Evolutionary conservation across 1,140 invertebrate species (phyloP).

Genomic region (Drosophila pandora): DNA sequence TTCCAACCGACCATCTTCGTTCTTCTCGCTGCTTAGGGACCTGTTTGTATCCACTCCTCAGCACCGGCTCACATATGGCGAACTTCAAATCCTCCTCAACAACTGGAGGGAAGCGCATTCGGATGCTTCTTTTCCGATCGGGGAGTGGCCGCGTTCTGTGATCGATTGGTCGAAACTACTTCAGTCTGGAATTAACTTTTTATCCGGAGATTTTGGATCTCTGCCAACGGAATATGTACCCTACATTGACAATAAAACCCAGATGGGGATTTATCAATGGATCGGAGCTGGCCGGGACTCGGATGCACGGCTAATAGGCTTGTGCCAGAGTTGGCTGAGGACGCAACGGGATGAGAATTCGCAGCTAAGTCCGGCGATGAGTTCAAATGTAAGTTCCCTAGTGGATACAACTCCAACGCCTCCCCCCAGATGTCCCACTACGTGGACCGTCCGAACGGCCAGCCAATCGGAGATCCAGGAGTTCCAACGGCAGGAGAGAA

Average conservation of each 20-base stretch:
- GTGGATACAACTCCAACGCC: slow-evolving; percentile 84
- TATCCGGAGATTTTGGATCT: slow-evolving; percentile 93
- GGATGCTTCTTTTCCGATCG: slow-evolving; percentile 85
- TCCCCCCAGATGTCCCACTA: slow-evolving; percentile 88
- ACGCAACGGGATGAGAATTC: slow-evolving; percentile 84
- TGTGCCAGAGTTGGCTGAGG: slow-evolving; percentile 91
- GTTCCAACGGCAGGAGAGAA: slow-evolving; percentile 89
- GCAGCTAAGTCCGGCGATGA: slow-evolving; percentile 1
- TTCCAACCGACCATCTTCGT: slow-evolving; percentile 90
- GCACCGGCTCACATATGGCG: slow-evolving; percentile 89
- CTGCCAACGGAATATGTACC: slow-evolving; percentile 96
- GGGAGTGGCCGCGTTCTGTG: slow-evolving; percentile 90
- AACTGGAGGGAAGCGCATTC: slow-evolving; percentile 90
- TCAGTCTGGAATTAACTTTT: slow-evolving; percentile 92
- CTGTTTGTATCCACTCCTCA: slow-evolving; percentile 92
- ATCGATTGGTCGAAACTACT: slow-evolving; percentile 91
- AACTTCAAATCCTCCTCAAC: slow-evolving; percentile 90
- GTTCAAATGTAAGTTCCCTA: slow-evolving; percentile 3
- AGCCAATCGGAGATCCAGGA: slow-evolving; percentile 90
- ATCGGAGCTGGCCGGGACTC: slow-evolving; percentile 97
- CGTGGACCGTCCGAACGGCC: slow-evolving; percentile 92
- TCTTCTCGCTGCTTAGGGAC: slow-evolving; percentile 92
- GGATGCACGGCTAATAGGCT: slow-evolving; percentile 89
- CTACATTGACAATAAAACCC: slow-evolving; percentile 94
- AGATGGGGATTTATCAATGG: slow-evolving; percentile 93